These are phyloP conservation scores for Ctena decussata DNA, from an alignment of 2,888 invertebrate genomes.

Conservation along the genomic window DNA sequence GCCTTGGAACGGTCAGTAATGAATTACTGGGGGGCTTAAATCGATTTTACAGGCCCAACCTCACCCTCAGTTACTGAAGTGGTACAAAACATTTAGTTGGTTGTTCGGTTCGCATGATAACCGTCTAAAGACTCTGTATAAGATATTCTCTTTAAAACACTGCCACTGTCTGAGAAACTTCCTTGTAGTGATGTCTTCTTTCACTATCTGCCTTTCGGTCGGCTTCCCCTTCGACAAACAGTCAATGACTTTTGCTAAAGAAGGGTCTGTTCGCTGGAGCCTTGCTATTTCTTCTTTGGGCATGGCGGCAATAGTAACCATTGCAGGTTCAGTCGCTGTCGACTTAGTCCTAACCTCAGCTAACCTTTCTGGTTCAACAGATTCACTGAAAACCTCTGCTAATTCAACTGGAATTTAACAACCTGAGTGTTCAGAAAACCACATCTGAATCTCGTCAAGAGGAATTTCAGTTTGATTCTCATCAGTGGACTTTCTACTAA, in stretches of 20 bases:
- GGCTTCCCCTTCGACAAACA: background rate
- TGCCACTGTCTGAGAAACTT: background rate
- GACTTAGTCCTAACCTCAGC: background rate
- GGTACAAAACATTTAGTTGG: no score
- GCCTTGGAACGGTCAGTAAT: no score
- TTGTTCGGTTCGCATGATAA: no score
- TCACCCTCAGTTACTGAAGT: no score
- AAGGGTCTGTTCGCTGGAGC: background rate
- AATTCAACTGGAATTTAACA: background rate
- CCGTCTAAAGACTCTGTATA: no score
- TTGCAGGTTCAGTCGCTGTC: background rate
- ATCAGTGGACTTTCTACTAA: slow-evolving; percentile 30
- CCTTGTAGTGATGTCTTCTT: background rate
- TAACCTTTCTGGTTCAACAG: background rate
- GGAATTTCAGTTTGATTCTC: background rate
- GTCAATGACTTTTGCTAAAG: background rate
- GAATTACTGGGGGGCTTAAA: no score
- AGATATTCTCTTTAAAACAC: background rate
- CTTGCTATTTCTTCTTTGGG: background rate
- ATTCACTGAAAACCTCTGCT: background rate
- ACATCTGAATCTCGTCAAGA: no score
- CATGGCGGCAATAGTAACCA: background rate
- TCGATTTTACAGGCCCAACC: no score
- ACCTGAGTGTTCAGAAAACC: background rate
- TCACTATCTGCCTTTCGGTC: background rate